phyloP scores from a whole-genome alignment of 2,888 invertebrate species.

The Sphinx pinastri region DNA sequence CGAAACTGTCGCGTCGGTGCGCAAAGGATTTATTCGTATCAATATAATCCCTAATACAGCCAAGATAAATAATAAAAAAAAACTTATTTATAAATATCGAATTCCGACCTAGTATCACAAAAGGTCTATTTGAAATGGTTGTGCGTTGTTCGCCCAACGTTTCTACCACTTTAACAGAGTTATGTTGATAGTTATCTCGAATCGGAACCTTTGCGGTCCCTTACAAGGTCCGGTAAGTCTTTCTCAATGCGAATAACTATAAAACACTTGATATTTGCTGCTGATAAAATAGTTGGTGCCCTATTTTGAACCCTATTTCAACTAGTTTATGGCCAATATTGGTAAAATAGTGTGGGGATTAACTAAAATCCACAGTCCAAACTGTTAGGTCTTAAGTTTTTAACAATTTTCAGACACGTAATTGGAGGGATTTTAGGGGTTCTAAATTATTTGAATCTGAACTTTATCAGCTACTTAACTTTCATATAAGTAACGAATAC shows the following conservation, averaged over 20 bases:
- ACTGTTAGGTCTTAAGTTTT: slow-evolving; percentile 21
- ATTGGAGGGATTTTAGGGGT: background rate
- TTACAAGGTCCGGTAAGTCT: slow-evolving; percentile 63
- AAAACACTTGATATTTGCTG: slow-evolving; percentile 12
- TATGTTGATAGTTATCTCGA: slow-evolving; percentile 61
- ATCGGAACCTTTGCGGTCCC: slow-evolving; percentile 62
- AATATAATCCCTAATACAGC: too few species aligned
- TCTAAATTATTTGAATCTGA: slow-evolving; percentile 18
- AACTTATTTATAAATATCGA: background rate
- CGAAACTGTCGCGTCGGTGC: too few species aligned
- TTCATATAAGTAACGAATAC: too few species aligned
- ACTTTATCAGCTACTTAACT: background rate
- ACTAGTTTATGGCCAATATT: background rate
- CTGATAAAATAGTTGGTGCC: background rate
- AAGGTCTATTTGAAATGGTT: background rate
- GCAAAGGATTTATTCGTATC: too few species aligned
- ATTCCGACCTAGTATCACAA: background rate
- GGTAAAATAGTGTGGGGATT: background rate
- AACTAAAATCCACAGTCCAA: slow-evolving; percentile 6
- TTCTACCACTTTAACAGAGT: slow-evolving; percentile 51
- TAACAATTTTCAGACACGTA: slow-evolving; percentile 12
- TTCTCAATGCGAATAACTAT: slow-evolving; percentile 54
- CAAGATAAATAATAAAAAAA: too few species aligned
- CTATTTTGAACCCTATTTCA: slow-evolving; percentile 14
- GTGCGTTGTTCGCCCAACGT: slow-evolving; percentile 34